Base-by-base conservation (phyloP, 2,113 vertebrate genomes). In the Oryzias curvinotus region DNA sequence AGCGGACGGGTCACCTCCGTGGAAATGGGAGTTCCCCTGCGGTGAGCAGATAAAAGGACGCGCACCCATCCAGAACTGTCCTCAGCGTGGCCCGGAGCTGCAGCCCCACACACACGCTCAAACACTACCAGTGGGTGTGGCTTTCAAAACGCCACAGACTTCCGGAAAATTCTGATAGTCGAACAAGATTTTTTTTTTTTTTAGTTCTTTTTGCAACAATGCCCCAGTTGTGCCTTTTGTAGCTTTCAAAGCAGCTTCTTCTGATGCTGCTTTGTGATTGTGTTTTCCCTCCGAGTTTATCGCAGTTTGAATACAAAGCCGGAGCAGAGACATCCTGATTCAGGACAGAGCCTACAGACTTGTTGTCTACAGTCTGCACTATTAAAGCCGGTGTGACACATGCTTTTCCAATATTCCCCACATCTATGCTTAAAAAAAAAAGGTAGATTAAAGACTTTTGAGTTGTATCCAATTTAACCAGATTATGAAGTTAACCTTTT, bases 1-100 rank as follows among this genome's bases (percentile, higher is more conserved):
- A 82, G 72, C 26, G 74, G 66, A 75, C 2, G 66, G 79, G 82
- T 91, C 90, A 91, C 86, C 87, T 90, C 73, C 69, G 16, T 69
- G 76, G 82, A 71, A 79, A 87, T 14, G 52, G 66, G 73, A 78
- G 83, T 71, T n/a, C 72, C 83, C 87, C 87, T 75, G 88, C 46
- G 55, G 78, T 1, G 85, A 65, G 63, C 43, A 70, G 77, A 85
- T 84, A 85, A 89, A 89, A 80, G 73, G 58, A 48, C 14, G 62
- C 68, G 88, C 88, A 75, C 43, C 84, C 87, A 83, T 73, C 83
- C 87, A 87, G 86, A 91, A 90, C 84, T 56, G 73, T 62, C 75
- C 82, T 65, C 47, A 74, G 73, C 76, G 78, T 3, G 73, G 68
- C 52, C 61, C 16, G 64, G 74, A 73, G 64, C 71, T 23, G 55